Conservation (phyloP, 64 coral and sea anemone species). For the Montipora capricornis region DNA sequence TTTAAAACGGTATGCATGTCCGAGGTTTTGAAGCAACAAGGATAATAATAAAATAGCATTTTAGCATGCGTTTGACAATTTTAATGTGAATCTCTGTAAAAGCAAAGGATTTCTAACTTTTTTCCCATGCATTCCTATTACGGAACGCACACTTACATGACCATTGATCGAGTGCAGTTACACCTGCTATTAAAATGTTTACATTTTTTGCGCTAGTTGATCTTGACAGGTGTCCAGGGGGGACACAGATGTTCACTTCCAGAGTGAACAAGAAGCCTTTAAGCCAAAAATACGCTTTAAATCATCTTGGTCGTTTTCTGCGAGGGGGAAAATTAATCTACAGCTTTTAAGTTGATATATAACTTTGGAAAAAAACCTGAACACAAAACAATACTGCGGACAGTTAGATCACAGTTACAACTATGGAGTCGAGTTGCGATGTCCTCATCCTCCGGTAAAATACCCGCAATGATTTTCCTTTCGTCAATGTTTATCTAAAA, state of each 20-base stretch:
- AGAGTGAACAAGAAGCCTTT: no score
- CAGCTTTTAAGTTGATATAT: background rate
- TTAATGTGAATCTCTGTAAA: no score
- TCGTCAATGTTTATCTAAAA: constrained; percentile 23
- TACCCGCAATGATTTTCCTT: constrained; percentile 27
- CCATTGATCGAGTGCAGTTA: background rate
- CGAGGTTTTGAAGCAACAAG: no score
- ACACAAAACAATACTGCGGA: background rate
- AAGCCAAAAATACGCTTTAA: background rate
- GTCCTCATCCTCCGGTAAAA: background rate
- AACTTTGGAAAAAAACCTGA: background rate
- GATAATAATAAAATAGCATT: no score
- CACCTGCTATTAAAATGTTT: constrained; percentile 19
- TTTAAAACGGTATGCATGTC: no score
- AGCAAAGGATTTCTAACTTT: no score
- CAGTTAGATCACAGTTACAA: background rate
- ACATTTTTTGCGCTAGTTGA: constrained; percentile 12
- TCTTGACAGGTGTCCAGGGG: background rate
- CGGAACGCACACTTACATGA: no score
- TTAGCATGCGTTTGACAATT: no score
- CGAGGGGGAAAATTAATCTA: background rate
- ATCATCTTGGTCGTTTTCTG: background rate
- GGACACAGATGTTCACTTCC: background rate
- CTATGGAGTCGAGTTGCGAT: background rate
- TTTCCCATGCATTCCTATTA: no score